These are phyloP conservation scores for Podabrus alpinus DNA, from an alignment of 2,888 invertebrate species.

Conservation along the genomic window DNA sequence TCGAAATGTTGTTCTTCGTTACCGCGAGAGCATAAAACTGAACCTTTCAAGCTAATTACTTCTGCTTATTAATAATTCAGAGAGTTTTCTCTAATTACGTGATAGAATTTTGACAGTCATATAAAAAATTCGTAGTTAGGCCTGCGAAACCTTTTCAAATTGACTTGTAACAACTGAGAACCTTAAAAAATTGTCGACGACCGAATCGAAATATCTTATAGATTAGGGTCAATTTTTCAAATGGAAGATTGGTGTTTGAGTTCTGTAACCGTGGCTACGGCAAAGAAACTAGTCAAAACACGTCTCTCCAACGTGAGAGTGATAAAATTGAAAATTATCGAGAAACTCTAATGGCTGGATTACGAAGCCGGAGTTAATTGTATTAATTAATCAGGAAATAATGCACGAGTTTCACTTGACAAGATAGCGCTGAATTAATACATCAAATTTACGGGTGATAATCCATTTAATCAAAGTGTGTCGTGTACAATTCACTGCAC, in stretches of 20 bases:
- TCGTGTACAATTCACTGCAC: slow-evolving; percentile 5
- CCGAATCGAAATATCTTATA: not conserved
- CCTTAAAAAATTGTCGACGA: not conserved
- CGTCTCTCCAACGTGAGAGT: not conserved
- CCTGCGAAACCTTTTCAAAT: not conserved
- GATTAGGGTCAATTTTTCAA: not conserved
- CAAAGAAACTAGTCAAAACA: not conserved
- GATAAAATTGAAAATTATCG: not conserved
- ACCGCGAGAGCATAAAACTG: not conserved
- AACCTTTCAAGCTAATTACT: not conserved
- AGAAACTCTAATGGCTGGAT: not conserved
- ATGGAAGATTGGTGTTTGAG: not conserved
- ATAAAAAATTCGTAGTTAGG: not conserved
- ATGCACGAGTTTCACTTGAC: slow-evolving; percentile 19
- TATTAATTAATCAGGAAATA: slow-evolving; percentile 26
- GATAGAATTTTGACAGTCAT: not conserved
- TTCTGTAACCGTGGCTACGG: not conserved
- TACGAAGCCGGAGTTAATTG: slow-evolving; percentile 16
- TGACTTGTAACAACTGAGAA: not conserved
- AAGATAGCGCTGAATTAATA: slow-evolving; percentile 8
- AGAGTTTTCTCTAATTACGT: not conserved
- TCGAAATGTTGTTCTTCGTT: not conserved
- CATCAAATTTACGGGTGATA: slow-evolving; percentile 13
- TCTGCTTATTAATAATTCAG: not conserved
- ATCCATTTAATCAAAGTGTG: slow-evolving; percentile 20